phyloP scores from a whole-genome alignment of 2,797 vertebrate species.

The Melanotaenia nigrans region DNA sequence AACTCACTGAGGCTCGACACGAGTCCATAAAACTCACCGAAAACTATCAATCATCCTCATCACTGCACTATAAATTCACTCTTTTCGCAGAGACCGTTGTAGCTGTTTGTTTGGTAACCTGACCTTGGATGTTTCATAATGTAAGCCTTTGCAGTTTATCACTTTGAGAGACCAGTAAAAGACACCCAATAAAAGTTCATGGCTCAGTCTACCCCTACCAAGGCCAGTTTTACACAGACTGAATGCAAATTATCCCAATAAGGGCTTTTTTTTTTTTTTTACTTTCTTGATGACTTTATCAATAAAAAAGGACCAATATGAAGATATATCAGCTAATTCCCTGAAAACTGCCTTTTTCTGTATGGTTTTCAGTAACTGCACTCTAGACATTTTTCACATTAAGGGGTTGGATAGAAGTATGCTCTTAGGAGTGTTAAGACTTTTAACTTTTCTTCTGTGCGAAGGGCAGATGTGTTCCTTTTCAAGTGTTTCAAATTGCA shows the following conservation, averaged over 20 bases:
- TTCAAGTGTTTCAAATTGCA: slow-evolving; percentile 29
- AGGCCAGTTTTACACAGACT: slow-evolving; percentile 31
- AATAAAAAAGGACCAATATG: slow-evolving; percentile 44
- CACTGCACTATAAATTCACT: neutral
- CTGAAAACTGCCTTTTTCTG: slow-evolving; percentile 19
- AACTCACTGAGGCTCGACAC: neutral
- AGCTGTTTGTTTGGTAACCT: slow-evolving; percentile 34
- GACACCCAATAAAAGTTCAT: slow-evolving; percentile 53
- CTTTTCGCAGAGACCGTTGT: neutral
- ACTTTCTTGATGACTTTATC: slow-evolving; percentile 44
- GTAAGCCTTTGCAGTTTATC: slow-evolving; percentile 39
- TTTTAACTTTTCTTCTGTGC: slow-evolving; percentile 23
- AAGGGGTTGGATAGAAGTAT: slow-evolving; percentile 13
- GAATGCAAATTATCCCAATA: slow-evolving; percentile 45
- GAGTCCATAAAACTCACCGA: slow-evolving; percentile 13
- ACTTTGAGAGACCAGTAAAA: slow-evolving; percentile 56
- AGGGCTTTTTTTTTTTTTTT: slow-evolving; percentile 23
- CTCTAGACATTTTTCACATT: slow-evolving; percentile 29
- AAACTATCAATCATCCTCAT: slow-evolving; percentile 36
- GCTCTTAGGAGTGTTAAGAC: slow-evolving; percentile 26
- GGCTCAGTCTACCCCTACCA: slow-evolving; percentile 41
- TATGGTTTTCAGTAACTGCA: slow-evolving; percentile 27
- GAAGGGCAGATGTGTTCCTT: slow-evolving; percentile 15
- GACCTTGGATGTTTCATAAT: slow-evolving; percentile 59
- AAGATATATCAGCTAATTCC: slow-evolving; percentile 35